Percentiles rank a stretch among this genome's conserved stretches.
Conservation (phyloP, 2,113 vertebrate genomes). For the Pagrus major region DNA sequence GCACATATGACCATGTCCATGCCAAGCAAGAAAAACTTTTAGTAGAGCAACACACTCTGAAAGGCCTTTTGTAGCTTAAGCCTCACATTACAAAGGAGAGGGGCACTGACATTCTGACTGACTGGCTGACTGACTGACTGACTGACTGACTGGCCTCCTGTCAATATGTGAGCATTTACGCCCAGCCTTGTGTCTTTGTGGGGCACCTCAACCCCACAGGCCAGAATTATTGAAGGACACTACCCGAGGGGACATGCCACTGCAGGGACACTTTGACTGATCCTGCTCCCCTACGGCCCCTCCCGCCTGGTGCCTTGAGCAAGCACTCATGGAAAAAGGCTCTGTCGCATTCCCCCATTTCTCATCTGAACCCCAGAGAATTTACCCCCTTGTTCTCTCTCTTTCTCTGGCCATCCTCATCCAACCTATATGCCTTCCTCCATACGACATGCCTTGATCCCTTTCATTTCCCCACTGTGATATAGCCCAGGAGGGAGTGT, state of each 20-base stretch:
- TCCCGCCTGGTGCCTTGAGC: conserved; percentile 80
- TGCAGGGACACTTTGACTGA: conserved; percentile 70
- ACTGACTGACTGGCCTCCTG: conserved; percentile 52
- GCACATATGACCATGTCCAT: conserved; percentile 46
- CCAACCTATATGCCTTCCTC: conserved; percentile 19
- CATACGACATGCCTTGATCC: conserved; percentile 33
- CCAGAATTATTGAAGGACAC: conserved; percentile 77
- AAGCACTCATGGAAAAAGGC: conserved; percentile 81
- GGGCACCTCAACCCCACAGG: conserved; percentile 44
- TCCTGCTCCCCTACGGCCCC: conserved; percentile 60
- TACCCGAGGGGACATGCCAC: conserved; percentile 67
- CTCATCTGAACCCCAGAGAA: conserved; percentile 65
- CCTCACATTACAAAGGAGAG: conserved; percentile 23
- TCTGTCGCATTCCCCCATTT: conserved; percentile 74
- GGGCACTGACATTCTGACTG: conserved; percentile 44
- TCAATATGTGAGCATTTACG: conserved; percentile 54
- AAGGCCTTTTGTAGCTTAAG: conserved; percentile 57
- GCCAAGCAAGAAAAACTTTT: conserved; percentile 14
- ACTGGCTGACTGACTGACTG: conserved; percentile 51
- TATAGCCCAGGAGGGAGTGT: conserved; percentile 17
- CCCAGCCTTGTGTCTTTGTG: conserved; percentile 41
- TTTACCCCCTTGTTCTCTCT: conserved; percentile 23
- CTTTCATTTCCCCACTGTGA: conserved; percentile 35
- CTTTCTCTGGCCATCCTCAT: conserved; percentile 30
- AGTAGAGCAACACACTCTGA: conserved; percentile 14